A percentile compares a stretch with the other conserved stretches of the same genome.
Evolutionary conservation across 2,888 invertebrate species (phyloP).

Genomic region (Palloptera scutellata): DNA sequence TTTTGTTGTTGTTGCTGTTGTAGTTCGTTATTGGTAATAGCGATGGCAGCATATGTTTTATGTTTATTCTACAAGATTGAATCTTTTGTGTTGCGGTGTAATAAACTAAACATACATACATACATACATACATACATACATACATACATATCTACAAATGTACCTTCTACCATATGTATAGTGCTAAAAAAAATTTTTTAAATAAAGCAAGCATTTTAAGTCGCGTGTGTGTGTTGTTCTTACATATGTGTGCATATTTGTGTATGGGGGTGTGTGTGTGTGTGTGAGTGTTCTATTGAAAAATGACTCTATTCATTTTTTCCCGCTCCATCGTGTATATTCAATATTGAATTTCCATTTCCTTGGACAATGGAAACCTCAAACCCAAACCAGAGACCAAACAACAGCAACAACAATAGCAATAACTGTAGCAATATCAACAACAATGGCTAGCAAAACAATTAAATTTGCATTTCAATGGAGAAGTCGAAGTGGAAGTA

Average conservation of each 20-base stretch:
- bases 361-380: slow-evolving; percentile 4
- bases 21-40: background rate
- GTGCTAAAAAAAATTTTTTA: no score
- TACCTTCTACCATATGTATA: no score
- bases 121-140: no score
- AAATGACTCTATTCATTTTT: slow-evolving; percentile 25
- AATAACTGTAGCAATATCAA: background rate
- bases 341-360: slow-evolving; percentile 23
- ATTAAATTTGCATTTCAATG: slow-evolving; percentile 33
- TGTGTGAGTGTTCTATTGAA: background rate
- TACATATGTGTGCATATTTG: no score
- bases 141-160: no score
- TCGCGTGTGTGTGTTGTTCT: no score
- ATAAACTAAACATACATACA: background rate
- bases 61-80: slow-evolving; percentile 31
- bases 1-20: background rate
- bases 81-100: slow-evolving; percentile 16
- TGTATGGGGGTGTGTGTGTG: background rate
- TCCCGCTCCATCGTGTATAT: background rate
- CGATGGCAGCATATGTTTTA: slow-evolving; percentile 10
- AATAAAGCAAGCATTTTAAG: no score
- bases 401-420: background rate
- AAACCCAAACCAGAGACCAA: background rate
- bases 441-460: slow-evolving; percentile 20
- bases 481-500: background rate